A percentile compares a stretch with the other conserved stretches of the same genome.
These are phyloP conservation scores for Sciurus vulgaris DNA, from an alignment of 2,797 vertebrate genomes.

Conservation along the genomic window DNA sequence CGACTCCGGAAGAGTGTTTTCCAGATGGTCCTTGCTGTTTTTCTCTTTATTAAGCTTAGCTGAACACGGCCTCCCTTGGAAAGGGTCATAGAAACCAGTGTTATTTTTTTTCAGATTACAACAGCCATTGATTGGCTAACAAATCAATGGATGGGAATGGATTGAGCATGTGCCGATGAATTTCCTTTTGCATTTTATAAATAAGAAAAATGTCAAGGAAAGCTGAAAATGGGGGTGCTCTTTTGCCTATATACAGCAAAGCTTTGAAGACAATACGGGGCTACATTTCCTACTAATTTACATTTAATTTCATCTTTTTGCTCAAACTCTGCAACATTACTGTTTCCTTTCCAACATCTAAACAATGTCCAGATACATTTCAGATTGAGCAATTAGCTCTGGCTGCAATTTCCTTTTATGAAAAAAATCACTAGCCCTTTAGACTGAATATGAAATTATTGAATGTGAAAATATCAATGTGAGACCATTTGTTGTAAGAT, in stretches of 20 bases:
- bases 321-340: constrained; percentile 52
- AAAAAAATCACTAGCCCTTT: constrained; percentile 69
- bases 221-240: constrained; percentile 33
- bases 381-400: constrained; percentile 78
- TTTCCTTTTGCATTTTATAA: constrained; percentile 71
- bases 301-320: constrained; percentile 54
- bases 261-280: constrained; percentile 32
- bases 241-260: background rate
- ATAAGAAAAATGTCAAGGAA: constrained; percentile 65
- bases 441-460: constrained; percentile 76
- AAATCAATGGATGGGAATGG: constrained; percentile 76
- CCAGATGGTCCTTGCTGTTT: constrained; percentile 89
- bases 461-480: constrained; percentile 73
- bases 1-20: constrained; percentile 88
- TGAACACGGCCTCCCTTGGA: constrained; percentile 83
- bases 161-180: constrained; percentile 54
- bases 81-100: constrained; percentile 84
- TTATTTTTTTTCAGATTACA: constrained; percentile 84
- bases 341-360: constrained; percentile 73
- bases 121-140: constrained; percentile 83
- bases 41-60: constrained; percentile 86
- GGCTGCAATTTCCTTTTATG: constrained; percentile 72
- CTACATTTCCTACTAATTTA: constrained; percentile 64
- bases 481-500: constrained; percentile 61
- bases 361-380: constrained; percentile 79